Evolutionary conservation across 2,797 vertebrate genomes (phyloP), one percentile per base, ranked within the genome.

Genomic region (Muscicapa comitata): DNA sequence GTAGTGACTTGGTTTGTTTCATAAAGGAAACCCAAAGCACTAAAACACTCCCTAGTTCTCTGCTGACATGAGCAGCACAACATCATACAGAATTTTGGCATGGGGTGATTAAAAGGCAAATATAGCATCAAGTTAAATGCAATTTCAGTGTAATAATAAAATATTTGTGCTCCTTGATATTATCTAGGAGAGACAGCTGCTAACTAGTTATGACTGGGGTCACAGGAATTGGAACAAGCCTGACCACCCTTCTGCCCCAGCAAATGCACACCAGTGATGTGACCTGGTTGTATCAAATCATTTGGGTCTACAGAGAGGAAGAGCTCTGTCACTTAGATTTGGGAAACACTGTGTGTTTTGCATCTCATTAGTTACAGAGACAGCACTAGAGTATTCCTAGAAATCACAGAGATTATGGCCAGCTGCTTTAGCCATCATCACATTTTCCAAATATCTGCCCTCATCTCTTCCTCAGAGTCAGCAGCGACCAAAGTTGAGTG

Each of bases 61-160:
- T 51, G 28, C 23, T 66, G 37, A 13, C 20, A 29, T 0, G 0
- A 37, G 10, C 42, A 71, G 42, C 0, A 0, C 7, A 15, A 31
- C 19, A 43, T 18, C 6, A 2, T 1, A 4, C 11, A 75, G 37
- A 53, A 29, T 77, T 80, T 31, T 11, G 24, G 31, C 17, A 63
- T 1, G 9, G 6, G 25, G 17, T 26, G 35, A 73, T 59, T 43
- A 29, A 86, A 83, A 73, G 28, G 43, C 37, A 80, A 76, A 94
- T 54, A 16, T 0, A 38, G 5, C 16, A 63, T 6, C 7, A 14
- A 42, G 6, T 35, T 82, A 4, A 6, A 11, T 51, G 15, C 10
- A 33, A 43, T 76, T 90, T 75, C 62, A 70, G 13, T 40, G 17
- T 21, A 62, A 62, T 26, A 54, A 33, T 13, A 7, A 88, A 55